Conservation (phyloP, 1,140 invertebrate species). For the Orchesella cincta region DNA sequence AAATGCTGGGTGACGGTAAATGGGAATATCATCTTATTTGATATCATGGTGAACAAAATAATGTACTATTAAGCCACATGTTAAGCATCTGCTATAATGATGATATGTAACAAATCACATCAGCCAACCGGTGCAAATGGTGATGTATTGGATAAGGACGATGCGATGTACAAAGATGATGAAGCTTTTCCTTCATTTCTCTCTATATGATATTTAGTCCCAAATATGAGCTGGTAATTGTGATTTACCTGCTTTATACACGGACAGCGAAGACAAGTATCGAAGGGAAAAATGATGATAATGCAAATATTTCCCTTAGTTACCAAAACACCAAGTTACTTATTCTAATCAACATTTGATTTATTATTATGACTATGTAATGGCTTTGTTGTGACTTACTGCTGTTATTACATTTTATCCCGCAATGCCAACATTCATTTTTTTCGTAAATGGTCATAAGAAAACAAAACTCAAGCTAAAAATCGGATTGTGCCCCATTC, state of each 20-base stretch:
- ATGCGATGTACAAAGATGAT: not conserved
- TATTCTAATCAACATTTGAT: constrained; percentile 19
- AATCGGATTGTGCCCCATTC: no score
- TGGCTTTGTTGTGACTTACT: constrained; percentile 25
- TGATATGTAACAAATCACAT: not conserved
- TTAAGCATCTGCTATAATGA: not conserved
- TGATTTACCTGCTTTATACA: constrained; percentile 21
- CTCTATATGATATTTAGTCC: not conserved
- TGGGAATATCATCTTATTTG: no score
- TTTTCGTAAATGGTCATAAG: not conserved
- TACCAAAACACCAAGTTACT: not conserved
- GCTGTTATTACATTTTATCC: constrained; percentile 28
- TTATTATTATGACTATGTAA: constrained; percentile 25
- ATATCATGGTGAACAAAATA: no score
- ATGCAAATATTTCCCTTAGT: constrained; percentile 26
- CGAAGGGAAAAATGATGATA: constrained; percentile 7
- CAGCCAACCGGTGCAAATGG: not conserved
- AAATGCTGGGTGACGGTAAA: no score
- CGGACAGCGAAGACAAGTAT: not conserved
- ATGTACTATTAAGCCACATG: no score
- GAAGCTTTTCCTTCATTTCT: constrained; percentile 8
- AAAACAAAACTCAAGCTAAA: not conserved
- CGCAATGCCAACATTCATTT: constrained; percentile 26
- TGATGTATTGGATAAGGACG: constrained; percentile 12
- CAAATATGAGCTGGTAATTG: not conserved